Evolutionary conservation across 2,113 vertebrate genomes (phyloP).

Genomic region (Gobiocypris rarus): DNA sequence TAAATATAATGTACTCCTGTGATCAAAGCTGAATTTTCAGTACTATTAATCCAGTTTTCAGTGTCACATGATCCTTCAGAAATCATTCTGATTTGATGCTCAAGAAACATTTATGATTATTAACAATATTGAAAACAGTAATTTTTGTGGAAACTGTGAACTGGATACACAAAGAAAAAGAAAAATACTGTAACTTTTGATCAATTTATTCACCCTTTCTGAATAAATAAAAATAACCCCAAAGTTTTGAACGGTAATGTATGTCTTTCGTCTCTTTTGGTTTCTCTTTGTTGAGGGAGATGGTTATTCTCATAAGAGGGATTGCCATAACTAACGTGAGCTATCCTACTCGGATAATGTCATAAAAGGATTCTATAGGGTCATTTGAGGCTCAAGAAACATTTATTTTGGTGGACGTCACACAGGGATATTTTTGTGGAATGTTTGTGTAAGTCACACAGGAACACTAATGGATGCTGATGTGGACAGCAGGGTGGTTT

Average conservation of each 20-base stretch:
- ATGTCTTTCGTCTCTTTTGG: not conserved
- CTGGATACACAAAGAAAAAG: too few relatives aligned
- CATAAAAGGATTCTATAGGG: not conserved
- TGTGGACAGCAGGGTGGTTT: not conserved
- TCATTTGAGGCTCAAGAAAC: not conserved
- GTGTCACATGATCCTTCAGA: not conserved
- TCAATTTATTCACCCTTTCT: too few relatives aligned
- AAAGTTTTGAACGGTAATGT: not conserved
- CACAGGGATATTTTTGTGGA: not conserved
- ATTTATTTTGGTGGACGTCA: too few relatives aligned
- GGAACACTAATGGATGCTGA: not conserved
- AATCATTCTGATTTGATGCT: not conserved
- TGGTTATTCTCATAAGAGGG: not conserved
- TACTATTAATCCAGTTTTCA: too few relatives aligned
- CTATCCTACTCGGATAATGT: not conserved
- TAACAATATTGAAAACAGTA: not conserved
- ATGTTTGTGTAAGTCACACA: not conserved
- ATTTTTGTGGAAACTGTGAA: not conserved
- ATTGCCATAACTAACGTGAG: not conserved
- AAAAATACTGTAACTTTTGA: too few relatives aligned
- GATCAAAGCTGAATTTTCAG: too few relatives aligned
- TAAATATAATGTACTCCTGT: too few relatives aligned
- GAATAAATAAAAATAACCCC: not conserved
- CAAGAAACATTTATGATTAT: not conserved
- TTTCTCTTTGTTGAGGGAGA: not conserved